Evolutionary conservation across 2,797 vertebrate species (phyloP), one percentile per base, ranked within the genome.

Genomic region (Cygnus olor): DNA sequence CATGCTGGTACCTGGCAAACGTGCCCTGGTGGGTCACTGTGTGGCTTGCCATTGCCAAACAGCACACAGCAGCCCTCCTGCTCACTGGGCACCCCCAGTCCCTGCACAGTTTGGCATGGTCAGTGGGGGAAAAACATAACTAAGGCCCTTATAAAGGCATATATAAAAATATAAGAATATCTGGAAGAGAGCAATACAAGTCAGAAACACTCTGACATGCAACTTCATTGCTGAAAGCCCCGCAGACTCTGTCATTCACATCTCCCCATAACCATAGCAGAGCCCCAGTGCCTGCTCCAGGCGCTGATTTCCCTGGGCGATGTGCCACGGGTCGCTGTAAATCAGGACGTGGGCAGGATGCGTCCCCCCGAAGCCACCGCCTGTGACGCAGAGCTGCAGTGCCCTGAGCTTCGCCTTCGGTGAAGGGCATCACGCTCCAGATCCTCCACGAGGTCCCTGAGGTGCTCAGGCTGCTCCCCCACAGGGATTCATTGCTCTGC

Each of bases 301-400:
- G 47, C 12, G 7, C 49, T 51, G 4, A 2, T 6, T 25, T 47
- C 36, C 58, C 49, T 1, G 63, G 30, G 47, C 0, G 0, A 7
- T 2, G 20, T 14, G 34, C 72, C 5, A 1, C 2, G 65, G 17
- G 15, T 16, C 60, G 2, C 32, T 10, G 4, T 36, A 34, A 19
- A 8, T 20, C 19, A 6, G 54, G 58, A 34, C 16, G 9, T 6
- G 66, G 11, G 24, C 71, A n/a, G 42, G 57, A 63, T 34, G 44
- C 42, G 1, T 18, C 76, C 69, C 21, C 13, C 49, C 0, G 1
- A 30, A 0, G 9, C 20, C 2, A 2, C 54, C 4, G 1, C 15
- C 2, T 61, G 22, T 32, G 51, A 10, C 5, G 6, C 32, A 21
- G 78, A 54, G 44, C 79, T 42, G 56, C 3, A 13, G 5, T 4